phyloP scores from a whole-genome alignment of 2,888 invertebrate species.

The Patella caerulea region DNA sequence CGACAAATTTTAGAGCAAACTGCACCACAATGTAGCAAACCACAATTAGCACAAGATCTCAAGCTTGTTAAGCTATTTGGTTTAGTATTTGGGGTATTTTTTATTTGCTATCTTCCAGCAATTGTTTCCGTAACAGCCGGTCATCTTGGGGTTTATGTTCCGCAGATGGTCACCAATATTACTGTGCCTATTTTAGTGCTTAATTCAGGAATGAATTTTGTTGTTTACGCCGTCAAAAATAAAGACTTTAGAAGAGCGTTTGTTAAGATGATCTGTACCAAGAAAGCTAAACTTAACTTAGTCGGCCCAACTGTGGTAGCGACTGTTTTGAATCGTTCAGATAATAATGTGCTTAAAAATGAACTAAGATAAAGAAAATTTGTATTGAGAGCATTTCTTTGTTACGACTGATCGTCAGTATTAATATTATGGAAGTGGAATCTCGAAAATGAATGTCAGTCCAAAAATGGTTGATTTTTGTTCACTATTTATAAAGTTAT shows the following conservation, averaged over 20 bases:
- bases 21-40: background rate
- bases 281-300: background rate
- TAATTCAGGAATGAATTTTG: constrained; percentile 35
- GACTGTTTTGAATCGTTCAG: no score
- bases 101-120: constrained; percentile 32
- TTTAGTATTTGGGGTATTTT: constrained; percentile 34
- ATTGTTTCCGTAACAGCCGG: constrained; percentile 26
- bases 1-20: background rate
- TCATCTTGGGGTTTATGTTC: constrained; percentile 25
- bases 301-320: background rate
- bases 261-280: constrained; percentile 20
- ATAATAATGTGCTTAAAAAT: no score
- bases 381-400: no score
- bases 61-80: constrained; percentile 26
- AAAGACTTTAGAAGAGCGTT: constrained; percentile 30
- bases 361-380: no score
- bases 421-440: no score
- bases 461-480: no score
- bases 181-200: constrained; percentile 21
- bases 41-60: background rate
- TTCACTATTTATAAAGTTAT: no score
- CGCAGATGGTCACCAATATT: constrained; percentile 15
- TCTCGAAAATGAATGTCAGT: no score
- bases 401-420: no score
- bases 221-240: constrained; percentile 31